Evolutionary conservation across 2,888 invertebrate genomes (phyloP), one percentile per base, ranked within the genome.

Genomic region (Ophonus ardosiacus): DNA sequence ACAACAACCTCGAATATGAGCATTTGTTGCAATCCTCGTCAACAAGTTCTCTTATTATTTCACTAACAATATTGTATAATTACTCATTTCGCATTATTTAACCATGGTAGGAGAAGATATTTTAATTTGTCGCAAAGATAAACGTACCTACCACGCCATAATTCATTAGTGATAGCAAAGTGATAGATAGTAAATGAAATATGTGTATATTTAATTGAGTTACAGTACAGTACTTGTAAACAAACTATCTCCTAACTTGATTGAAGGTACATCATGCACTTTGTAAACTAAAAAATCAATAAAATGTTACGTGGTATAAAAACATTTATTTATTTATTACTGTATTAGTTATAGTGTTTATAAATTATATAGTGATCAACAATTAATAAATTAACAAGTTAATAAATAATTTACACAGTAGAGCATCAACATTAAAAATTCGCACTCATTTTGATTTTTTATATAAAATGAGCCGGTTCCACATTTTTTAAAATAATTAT

Each of bases 121-220:
- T 78, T 80, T 78, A 78, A n/a, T 78, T 78, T 61, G 38, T 79
- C 59, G 79, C 76, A 79, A 63, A 71, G 59, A 81, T 56, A 15
- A 68, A 71, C 31, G 13, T 65, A 76, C 78, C 76, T 84, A 84
- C 84, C 78, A 65, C 84, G 84, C 84, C 84, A 84, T 84, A 84
- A 57, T 18, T 43, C 57, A 59, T 84, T 84, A 84, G 84, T 84
- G 84, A 84, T 84, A 84, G 84, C 76, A 76, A 78, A 84, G 84
- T 84, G 84, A 84, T 84, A 84, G 84, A 61, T 83, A 76, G 68
- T 59, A 43, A 59, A 56, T 78, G 21, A 78, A 56, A 79, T 79
- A 79, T 59, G 61, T 80, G 80, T 80, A 61, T 24, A 57, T 78
- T 57, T 57, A 17, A 59, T 74, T 59, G 31, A 68, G 68, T 82